phyloP scores from a whole-genome alignment of 2,113 vertebrate genomes.

The Anarhynchus alexandrinus region DNA sequence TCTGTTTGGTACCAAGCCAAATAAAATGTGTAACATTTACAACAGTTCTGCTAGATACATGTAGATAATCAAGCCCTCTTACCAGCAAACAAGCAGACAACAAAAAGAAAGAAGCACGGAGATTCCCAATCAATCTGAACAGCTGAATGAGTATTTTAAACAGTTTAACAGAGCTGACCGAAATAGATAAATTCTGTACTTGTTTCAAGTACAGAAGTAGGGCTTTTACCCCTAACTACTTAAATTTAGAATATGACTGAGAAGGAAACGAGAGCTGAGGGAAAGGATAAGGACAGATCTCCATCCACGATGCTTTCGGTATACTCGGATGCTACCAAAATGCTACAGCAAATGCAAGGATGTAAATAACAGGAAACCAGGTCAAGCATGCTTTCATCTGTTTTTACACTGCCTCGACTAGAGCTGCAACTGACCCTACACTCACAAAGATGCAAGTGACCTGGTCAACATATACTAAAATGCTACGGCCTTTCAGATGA shows the following conservation, averaged over 20 bases:
- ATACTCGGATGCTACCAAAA: neutral
- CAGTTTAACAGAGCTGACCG: neutral
- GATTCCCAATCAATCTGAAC: neutral
- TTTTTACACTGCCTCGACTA: neutral
- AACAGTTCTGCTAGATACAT: neutral
- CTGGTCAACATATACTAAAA: fast-evolving
- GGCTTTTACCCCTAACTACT: neutral
- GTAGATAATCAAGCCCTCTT: neutral
- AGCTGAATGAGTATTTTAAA: neutral
- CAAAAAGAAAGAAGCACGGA: neutral
- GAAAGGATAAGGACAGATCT: neutral
- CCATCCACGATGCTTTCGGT: neutral
- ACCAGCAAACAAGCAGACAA: neutral
- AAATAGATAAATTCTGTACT: neutral
- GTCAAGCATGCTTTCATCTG: neutral
- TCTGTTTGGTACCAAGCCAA: neutral
- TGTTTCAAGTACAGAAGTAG: neutral
- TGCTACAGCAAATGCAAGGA: neutral
- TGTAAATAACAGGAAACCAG: neutral
- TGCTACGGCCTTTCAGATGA: neutral
- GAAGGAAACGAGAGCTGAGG: neutral
- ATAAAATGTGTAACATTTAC: neutral
- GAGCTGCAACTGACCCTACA: fast-evolving
- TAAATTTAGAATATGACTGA: neutral
- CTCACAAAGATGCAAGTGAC: neutral